Percentiles rank a stretch among this genome's conserved stretches.
Evolutionary conservation across 2,888 invertebrate genomes (phyloP).

Genomic region (Lampropteryx suffumata): DNA sequence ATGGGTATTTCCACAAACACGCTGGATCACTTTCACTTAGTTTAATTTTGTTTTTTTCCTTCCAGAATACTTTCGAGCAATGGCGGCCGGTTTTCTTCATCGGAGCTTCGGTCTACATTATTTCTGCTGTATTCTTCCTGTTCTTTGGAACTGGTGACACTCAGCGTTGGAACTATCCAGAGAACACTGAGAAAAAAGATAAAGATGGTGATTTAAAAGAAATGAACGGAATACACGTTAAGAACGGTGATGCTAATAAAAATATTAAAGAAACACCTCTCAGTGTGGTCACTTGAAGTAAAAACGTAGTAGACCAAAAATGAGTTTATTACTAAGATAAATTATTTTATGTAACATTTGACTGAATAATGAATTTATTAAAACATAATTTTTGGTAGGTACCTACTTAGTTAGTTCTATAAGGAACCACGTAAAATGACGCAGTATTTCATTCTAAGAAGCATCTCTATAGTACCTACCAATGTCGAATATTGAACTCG

Average conservation of each 20-base stretch:
- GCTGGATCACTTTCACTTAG: constrained; percentile 9
- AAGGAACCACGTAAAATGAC: not conserved
- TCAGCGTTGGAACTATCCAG: constrained; percentile 86
- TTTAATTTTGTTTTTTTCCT: constrained; percentile 10
- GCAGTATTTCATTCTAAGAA: constrained; percentile 14
- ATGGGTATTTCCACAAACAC: constrained; percentile 22
- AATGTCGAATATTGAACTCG: no score
- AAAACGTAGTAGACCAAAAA: not conserved
- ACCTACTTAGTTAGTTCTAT: not conserved
- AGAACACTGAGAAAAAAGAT: constrained; percentile 46
- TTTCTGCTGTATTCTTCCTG: constrained; percentile 87
- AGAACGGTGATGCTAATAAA: constrained; percentile 52
- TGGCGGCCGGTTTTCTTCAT: constrained; percentile 90
- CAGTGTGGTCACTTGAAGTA: constrained; percentile 48
- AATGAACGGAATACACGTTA: constrained; percentile 43
- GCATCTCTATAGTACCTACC: no score
- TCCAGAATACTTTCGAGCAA: constrained; percentile 86
- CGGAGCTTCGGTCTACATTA: constrained; percentile 87
- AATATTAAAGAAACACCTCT: constrained; percentile 65
- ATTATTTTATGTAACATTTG: constrained; percentile 8
- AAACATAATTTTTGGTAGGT: constrained; percentile 11
- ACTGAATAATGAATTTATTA: constrained; percentile 16
- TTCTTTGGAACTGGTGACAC: constrained; percentile 87
- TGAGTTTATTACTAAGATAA: constrained; percentile 6
- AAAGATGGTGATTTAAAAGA: constrained; percentile 53